phyloP scores from a whole-genome alignment of 2,113 vertebrate species.

The Choloepus hoffmanni region DNA sequence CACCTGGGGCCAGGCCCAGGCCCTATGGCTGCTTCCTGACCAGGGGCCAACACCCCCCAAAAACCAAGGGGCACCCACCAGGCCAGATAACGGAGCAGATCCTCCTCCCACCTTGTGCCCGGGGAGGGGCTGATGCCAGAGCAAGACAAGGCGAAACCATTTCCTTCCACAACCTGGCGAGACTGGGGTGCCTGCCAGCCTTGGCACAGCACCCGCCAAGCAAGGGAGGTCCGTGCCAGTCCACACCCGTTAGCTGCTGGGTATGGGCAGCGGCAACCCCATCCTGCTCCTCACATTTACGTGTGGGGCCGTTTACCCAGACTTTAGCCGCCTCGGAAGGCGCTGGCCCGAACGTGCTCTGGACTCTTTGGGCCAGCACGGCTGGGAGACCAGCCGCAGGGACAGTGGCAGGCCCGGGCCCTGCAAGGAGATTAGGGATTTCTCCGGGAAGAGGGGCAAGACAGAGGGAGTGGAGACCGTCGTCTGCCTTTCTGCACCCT shows the following conservation, averaged over 20 bases:
- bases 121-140: rapidly evolving
- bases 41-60: rapidly evolving
- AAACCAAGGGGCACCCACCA: too few species aligned
- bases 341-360: not conserved
- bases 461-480: not conserved
- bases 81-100: too few species aligned
- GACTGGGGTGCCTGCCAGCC: not conserved
- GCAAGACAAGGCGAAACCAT: not conserved
- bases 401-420: not conserved
- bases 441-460: not conserved
- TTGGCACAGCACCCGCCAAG: not conserved
- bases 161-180: not conserved
- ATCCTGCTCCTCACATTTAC: rapidly evolving
- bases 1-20: not conserved
- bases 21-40: not conserved
- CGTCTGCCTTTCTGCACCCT: rapidly evolving
- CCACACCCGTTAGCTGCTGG: not conserved
- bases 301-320: rapidly evolving
- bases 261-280: not conserved
- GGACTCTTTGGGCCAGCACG: not conserved
- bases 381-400: rapidly evolving
- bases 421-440: not conserved
- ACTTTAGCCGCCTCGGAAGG: not conserved
- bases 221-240: not conserved
- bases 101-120: not conserved